Conservation (phyloP, 2,888 invertebrate species). For the Venusia cambrica region DNA sequence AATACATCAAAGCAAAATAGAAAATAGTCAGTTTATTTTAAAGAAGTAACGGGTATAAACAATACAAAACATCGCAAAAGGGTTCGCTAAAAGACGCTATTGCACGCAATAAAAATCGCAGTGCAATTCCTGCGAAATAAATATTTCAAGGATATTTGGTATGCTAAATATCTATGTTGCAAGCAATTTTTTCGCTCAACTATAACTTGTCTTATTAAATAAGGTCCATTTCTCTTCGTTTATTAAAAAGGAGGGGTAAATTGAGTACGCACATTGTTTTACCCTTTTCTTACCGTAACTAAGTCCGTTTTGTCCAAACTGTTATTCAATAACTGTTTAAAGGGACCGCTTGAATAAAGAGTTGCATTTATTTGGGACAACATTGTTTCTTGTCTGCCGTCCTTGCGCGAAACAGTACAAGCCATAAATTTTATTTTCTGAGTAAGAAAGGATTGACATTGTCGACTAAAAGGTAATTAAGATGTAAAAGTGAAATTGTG, state of each 20-base stretch:
- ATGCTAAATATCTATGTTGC: slow-evolving; percentile 9
- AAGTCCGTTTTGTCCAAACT: slow-evolving; percentile 57
- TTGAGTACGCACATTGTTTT: slow-evolving; percentile 47
- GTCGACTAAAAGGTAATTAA: slow-evolving; percentile 66
- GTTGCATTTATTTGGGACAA: slow-evolving; percentile 71
- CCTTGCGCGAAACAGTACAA: slow-evolving; percentile 52
- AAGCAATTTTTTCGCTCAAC: not conserved
- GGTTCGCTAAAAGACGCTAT: slow-evolving; percentile 51
- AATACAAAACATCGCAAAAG: slow-evolving; percentile 51
- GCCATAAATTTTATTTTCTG: slow-evolving; percentile 63
- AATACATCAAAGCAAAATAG: slow-evolving; percentile 34
- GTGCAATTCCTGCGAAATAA: slow-evolving; percentile 49
- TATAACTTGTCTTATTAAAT: not conserved
- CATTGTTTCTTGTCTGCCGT: slow-evolving; percentile 45
- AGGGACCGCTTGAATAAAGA: slow-evolving; percentile 67
- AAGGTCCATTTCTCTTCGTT: slow-evolving; percentile 24
- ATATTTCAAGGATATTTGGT: slow-evolving; percentile 35
- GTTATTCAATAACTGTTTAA: slow-evolving; percentile 55
- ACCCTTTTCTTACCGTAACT: slow-evolving; percentile 70
- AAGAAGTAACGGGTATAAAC: slow-evolving; percentile 24
- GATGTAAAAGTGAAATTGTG: slow-evolving; percentile 75
- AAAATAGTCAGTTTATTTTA: slow-evolving; percentile 27
- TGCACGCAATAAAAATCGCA: slow-evolving; percentile 55
- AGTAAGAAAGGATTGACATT: slow-evolving; percentile 51
- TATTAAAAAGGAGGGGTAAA: slow-evolving; percentile 32